A percentile compares a stretch with the other conserved stretches of the same genome.
These are phyloP conservation scores for Forbesichthys agassizii DNA, from an alignment of 2,113 vertebrate species.

Conservation along the genomic window DNA sequence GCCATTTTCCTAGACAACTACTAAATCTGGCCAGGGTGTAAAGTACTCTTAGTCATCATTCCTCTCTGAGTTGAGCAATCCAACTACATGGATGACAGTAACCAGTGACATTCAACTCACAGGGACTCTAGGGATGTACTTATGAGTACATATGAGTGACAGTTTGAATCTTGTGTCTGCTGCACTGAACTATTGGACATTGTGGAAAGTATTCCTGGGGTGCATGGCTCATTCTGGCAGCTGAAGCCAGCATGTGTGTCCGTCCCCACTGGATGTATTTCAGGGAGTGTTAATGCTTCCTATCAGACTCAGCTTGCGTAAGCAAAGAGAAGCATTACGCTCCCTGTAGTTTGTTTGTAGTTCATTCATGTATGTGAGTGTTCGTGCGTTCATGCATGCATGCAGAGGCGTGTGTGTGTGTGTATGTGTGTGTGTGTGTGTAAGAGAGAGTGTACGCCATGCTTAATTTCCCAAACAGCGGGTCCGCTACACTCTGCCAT, in stretches of 20 bases:
- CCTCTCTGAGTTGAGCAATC: constrained; percentile 53
- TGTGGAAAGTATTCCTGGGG: constrained; percentile 30
- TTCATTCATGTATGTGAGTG: neutral
- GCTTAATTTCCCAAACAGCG: constrained; percentile 59
- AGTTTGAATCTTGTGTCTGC: constrained; percentile 46
- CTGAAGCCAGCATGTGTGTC: constrained; percentile 35
- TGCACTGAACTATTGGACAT: constrained; percentile 51
- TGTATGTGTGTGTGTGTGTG: constrained; percentile 1
- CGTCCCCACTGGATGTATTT: constrained; percentile 23
- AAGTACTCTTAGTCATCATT: constrained; percentile 61
- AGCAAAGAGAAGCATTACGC: neutral
- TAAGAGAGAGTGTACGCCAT: neutral
- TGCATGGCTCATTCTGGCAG: constrained; percentile 34
- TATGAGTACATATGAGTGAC: constrained; percentile 66
- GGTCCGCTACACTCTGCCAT: constrained; percentile 34
- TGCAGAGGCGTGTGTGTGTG: constrained; percentile 7
- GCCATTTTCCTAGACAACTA: constrained; percentile 34
- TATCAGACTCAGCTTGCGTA: constrained; percentile 2
- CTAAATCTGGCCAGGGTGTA: constrained; percentile 33
- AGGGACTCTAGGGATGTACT: constrained; percentile 39
- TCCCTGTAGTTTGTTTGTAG: neutral
- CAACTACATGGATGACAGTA: constrained; percentile 62
- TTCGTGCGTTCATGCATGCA: neutral
- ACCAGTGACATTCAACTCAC: constrained; percentile 54
- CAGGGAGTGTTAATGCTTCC: constrained; percentile 35